A percentile compares a stretch with the other conserved stretches of the same genome.
Conservation (phyloP, 2,113 vertebrate genomes). For the Pelvicachromis taeniatus region DNA sequence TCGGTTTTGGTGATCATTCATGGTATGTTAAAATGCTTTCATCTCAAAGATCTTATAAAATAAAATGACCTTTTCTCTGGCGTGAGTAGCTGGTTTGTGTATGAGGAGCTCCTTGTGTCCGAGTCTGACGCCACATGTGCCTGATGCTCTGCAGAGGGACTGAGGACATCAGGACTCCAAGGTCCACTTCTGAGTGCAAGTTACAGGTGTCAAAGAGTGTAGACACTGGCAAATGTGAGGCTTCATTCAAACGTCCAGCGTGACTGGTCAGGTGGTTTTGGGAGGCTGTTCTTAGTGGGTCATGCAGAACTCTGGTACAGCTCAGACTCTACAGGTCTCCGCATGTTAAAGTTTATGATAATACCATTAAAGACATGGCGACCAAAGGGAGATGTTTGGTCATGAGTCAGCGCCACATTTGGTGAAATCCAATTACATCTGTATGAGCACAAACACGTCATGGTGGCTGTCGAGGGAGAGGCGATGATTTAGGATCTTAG, state of each 20-base stretch:
- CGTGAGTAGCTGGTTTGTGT: not conserved
- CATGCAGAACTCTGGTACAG: not conserved
- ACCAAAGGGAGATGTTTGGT: not conserved
- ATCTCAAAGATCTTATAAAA: not conserved
- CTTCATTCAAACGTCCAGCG: not conserved
- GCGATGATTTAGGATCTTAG: not conserved
- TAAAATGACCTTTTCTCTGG: rapidly evolving
- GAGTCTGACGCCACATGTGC: not conserved
- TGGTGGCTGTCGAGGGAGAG: too few species aligned
- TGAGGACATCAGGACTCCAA: not conserved
- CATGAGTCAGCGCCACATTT: not conserved
- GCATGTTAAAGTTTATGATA: not conserved
- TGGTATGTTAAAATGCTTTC: not conserved
- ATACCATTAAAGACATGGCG: not conserved
- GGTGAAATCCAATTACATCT: not conserved
- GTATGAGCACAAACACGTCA: not conserved
- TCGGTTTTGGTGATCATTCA: not conserved
- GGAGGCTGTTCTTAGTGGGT: not conserved
- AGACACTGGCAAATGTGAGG: not conserved
- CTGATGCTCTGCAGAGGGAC: not conserved
- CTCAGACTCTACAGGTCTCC: not conserved
- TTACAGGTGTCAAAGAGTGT: not conserved
- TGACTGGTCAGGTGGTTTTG: rapidly evolving
- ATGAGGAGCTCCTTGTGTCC: not conserved
- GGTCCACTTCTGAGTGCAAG: not conserved